A percentile compares a stretch with the other conserved stretches of the same genome.
Evolutionary conservation across 2,113 vertebrate genomes (phyloP).

Genomic region (Cyprinus carpio): DNA sequence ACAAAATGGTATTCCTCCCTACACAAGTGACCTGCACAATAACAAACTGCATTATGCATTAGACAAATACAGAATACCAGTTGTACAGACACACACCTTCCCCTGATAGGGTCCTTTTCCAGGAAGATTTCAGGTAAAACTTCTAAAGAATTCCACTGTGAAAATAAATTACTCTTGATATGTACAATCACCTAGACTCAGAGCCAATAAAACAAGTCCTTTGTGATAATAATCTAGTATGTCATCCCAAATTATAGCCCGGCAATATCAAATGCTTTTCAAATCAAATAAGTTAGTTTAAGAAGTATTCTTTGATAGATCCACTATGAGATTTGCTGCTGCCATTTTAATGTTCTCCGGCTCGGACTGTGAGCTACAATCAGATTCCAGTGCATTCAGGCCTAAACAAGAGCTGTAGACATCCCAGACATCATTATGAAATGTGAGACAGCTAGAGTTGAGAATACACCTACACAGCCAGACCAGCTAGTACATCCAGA

Average conservation of each 20-base stretch:
- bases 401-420: constrained; percentile 1
- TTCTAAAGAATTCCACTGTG: neutral
- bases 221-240: constrained; percentile 12
- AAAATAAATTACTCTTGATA: neutral
- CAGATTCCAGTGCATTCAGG: neutral
- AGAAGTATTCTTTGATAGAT: constrained; percentile 1
- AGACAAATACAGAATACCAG: neutral
- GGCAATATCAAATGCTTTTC: constrained; percentile 10
- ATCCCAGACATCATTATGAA: constrained; percentile 38
- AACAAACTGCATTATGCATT: neutral
- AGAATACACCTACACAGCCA: constrained; percentile 34
- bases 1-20: neutral
- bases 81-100: neutral
- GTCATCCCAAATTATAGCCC: neutral
- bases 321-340: constrained; percentile 15
- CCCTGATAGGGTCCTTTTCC: neutral
- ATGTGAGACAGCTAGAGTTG: constrained; percentile 6
- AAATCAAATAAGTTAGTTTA: constrained; percentile 23
- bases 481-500: neutral
- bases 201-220: neutral
- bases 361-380: constrained; percentile 20
- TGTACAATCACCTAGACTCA: neutral
- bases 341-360: neutral
- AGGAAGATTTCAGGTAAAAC: neutral
- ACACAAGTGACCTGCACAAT: neutral